These are phyloP conservation scores for Bubo scandiacus DNA, from an alignment of 2,113 vertebrate genomes.

Conservation along the genomic window DNA sequence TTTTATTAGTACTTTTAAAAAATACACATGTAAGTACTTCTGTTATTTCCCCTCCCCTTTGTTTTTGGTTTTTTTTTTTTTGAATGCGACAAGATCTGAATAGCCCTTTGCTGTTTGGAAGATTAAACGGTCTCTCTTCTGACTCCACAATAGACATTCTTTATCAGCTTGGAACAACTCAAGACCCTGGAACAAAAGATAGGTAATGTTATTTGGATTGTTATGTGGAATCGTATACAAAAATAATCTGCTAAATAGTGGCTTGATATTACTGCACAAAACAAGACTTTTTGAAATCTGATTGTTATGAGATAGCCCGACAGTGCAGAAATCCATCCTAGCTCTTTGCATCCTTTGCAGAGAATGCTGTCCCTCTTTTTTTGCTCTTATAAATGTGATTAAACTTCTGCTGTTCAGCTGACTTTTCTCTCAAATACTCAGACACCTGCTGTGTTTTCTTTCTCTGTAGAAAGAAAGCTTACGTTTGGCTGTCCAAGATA, in stretches of 20 bases:
- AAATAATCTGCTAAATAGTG: background rate
- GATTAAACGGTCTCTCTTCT: slow-evolving; percentile 96
- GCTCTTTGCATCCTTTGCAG: background rate
- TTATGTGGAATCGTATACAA: background rate
- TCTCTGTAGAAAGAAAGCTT: background rate
- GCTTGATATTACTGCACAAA: background rate
- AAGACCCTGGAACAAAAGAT: slow-evolving; percentile 96
- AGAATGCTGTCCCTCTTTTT: background rate
- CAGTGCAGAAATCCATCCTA: background rate
- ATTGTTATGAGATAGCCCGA: background rate
- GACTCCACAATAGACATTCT: slow-evolving; percentile 99
- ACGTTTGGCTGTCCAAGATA: background rate
- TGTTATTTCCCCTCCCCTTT: slow-evolving; percentile 6
- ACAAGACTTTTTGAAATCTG: background rate
- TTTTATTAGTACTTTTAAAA: background rate
- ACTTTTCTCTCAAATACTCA: background rate
- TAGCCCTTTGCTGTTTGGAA: slow-evolving; percentile 96
- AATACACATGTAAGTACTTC: slow-evolving; percentile 41
- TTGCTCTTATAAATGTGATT: background rate
- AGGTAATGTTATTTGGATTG: slow-evolving; percentile 77
- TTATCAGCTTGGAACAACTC: slow-evolving; percentile 97
- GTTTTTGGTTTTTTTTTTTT: background rate
- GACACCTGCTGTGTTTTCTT: background rate
- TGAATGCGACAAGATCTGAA: slow-evolving; percentile 85
- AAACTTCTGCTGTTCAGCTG: background rate